Evolutionary conservation across 2,888 invertebrate genomes (phyloP).

Genomic region (Fragum whitleyi): DNA sequence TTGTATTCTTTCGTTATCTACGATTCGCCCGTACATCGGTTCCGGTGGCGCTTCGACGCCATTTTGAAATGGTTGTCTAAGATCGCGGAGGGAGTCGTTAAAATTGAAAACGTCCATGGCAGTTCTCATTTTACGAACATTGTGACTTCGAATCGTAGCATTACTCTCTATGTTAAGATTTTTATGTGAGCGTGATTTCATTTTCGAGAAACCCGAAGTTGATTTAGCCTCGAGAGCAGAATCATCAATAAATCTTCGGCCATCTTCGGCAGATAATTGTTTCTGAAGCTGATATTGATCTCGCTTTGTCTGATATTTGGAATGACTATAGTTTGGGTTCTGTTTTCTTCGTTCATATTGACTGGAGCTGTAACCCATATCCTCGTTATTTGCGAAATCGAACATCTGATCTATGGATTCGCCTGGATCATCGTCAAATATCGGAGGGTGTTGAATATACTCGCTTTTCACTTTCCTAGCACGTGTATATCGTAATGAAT

Average conservation of each 20-base stretch:
- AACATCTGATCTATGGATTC: conserved; percentile 72
- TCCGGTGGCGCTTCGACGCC: conserved; percentile 36
- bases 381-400: conserved; percentile 56
- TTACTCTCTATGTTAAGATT: conserved; percentile 75
- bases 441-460: conserved; percentile 34
- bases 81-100: conserved; percentile 68
- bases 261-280: conserved; percentile 34
- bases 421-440: conserved; percentile 46
- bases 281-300: conserved; percentile 20
- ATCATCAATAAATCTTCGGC: conserved; percentile 63
- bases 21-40: conserved; percentile 52
- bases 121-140: conserved; percentile 72
- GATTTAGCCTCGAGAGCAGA: conserved; percentile 51
- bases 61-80: conserved; percentile 52
- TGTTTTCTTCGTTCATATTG: conserved; percentile 46
- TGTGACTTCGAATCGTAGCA: conserved; percentile 79
- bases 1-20: conserved; percentile 61
- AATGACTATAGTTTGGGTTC: neutral
- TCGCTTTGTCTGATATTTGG: conserved; percentile 9
- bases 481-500: conserved; percentile 59
- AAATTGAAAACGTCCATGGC: conserved; percentile 77
- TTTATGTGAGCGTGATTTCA: conserved; percentile 70
- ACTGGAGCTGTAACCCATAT: neutral
- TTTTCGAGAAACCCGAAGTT: conserved; percentile 56
- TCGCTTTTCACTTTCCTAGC: conserved; percentile 69